A percentile compares a stretch with the other conserved stretches of the same genome.
Conservation (phyloP, 2,797 vertebrate species). For the Poecilia wingei region DNA sequence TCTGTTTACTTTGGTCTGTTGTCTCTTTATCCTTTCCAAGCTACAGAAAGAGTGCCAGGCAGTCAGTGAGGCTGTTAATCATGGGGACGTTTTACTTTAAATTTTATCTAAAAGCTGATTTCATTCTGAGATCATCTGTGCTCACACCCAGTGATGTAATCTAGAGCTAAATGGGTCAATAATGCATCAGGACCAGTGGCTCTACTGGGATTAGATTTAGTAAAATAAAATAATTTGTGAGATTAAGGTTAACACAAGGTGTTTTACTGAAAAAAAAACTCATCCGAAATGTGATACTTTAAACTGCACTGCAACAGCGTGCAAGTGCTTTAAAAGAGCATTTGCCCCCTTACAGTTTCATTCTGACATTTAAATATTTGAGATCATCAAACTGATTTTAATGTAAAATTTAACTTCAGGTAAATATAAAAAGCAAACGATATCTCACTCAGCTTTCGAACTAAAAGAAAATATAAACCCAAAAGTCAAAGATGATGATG, state of each 20-base stretch:
- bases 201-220: constrained; percentile 12
- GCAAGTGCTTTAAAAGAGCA: not conserved
- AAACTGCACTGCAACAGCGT: not conserved
- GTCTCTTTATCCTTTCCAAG: constrained; percentile 45
- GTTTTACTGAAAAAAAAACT: not conserved
- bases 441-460: not conserved
- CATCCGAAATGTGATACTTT: not conserved
- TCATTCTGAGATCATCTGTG: constrained; percentile 54
- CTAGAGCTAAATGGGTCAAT: constrained; percentile 39
- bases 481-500: not conserved
- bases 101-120: constrained; percentile 49
- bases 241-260: not conserved
- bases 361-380: not conserved
- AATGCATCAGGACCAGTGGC: constrained; percentile 8
- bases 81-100: constrained; percentile 14
- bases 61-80: constrained; percentile 22
- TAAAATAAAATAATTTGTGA: constrained; percentile 4
- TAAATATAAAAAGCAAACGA: not conserved
- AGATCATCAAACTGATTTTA: too few species aligned
- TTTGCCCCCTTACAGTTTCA: not conserved
- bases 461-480: not conserved
- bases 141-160: constrained; percentile 60
- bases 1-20: constrained; percentile 54
- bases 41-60: constrained; percentile 21
- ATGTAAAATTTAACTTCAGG: not conserved